Conservation (phyloP, 2,797 vertebrate genomes). For the Rhincodon typus region DNA sequence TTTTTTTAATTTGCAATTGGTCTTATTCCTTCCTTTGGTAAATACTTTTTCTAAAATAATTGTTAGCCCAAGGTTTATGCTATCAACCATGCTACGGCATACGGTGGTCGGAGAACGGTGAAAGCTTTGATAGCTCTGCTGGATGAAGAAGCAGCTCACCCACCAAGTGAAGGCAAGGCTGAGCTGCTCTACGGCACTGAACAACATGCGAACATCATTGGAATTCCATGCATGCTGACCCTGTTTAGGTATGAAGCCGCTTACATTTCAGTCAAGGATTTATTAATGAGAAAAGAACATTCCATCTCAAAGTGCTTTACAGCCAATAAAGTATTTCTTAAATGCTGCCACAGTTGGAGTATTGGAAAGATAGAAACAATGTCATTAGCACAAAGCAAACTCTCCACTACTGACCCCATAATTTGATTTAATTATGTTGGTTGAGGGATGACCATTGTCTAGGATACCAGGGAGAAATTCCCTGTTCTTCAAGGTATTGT, state of each 20-base stretch:
- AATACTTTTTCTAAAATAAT: constrained; percentile 24
- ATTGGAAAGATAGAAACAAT: neutral
- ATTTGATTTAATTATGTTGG: neutral
- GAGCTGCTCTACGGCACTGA: constrained; percentile 69
- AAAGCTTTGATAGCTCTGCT: constrained; percentile 73
- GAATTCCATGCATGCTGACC: constrained; percentile 57
- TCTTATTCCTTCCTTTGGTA: neutral
- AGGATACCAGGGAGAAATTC: neutral
- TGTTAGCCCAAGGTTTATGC: constrained; percentile 72
- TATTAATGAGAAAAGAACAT: neutral
- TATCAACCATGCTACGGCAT: constrained; percentile 82
- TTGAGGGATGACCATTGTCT: neutral
- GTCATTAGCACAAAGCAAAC: neutral
- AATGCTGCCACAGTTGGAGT: neutral
- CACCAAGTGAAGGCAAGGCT: constrained; percentile 71
- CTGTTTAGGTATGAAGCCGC: constrained; percentile 69
- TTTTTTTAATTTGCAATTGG: neutral
- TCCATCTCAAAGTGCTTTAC: neutral
- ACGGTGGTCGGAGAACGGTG: constrained; percentile 77
- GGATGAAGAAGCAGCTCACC: constrained; percentile 73
- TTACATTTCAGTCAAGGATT: neutral
- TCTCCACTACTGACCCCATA: neutral
- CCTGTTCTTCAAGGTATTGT: neutral
- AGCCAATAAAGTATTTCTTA: neutral
- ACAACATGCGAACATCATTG: constrained; percentile 50